Base-by-base conservation (phyloP, 2,113 vertebrate species). In the Strix uralensis region DNA sequence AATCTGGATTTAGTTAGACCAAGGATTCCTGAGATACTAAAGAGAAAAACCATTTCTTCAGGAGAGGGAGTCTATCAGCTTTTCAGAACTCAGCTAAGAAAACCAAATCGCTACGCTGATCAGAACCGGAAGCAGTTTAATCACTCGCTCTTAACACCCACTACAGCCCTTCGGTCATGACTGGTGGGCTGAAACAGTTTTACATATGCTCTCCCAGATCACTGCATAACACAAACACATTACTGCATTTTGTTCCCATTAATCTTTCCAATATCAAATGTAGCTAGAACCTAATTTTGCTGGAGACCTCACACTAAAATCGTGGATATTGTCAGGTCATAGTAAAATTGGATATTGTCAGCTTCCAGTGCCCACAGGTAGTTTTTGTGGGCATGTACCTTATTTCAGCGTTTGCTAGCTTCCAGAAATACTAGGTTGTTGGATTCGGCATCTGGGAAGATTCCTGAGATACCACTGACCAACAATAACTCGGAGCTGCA, bases 1-100 rank as follows among this genome's bases (percentile, higher is more conserved):
- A 88, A 88, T 80, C 22, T 88, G 75, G 30, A 90, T 85, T 96
- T 81, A 86, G 62, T 71, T 63, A 88, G 62, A 67, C n/a, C 61
- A 79, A 92, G 38, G 52, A 92, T 49, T 94, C 71, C 71, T 51
- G 38, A 71, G 62, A 82, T 29, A 75, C 9, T 47, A 47, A 67
- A 67, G 30, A 81, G 7, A 81, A 90, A 94, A 79, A 21, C 2
- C 1, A 36, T 42, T 93, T 88, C 61, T 88, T 85, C 79, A 92
- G 55, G 34, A 84, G 51, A 55, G 1, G 12, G 36, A 78, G n/a
- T 54, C 52, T 44, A 47, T 36, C 18, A 49, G 26, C 11, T 94
- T 82, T 92, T 85, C 36, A 58, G 36, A 88, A 66, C 34, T 75
- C 42, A 49, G 8, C 30, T 42, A 40, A 46, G 15, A 86, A 83